Base-by-base conservation (phyloP, 2,113 vertebrate species). In the Paratilapia polleni region DNA sequence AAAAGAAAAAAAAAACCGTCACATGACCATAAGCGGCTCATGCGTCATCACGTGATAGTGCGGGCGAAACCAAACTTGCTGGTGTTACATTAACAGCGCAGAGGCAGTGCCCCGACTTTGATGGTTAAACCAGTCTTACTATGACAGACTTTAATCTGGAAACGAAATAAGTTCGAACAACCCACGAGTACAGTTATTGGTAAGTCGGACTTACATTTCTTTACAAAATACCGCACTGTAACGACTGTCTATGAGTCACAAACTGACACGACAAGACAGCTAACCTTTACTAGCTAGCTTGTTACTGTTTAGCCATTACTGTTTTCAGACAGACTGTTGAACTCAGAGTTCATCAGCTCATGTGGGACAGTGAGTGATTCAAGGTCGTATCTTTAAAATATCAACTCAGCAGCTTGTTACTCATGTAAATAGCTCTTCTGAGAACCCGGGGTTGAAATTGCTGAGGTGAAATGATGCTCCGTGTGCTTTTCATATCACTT, bases 1-100 rank as follows among this genome's bases (percentile, higher is more conserved):
- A 14, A 34, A 13, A 36, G 4, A 13, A 38, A 58, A 61, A 57
- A 9, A 4, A 17, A 49, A 6, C 15, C 47, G n/a, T 92, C 93
- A 94, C 85, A 89, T 93, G 94, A 93, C 68, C 19, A 8, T 36
- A 36, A 8, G 36, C 36, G 6, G 6, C 36, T 24, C 20, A 1
- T 57, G 43, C 80, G 77, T 86, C 31, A n/a, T 88, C 91, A 91
- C 56, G 89, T 94, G 90, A 93, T 83, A 82, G 12, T 43, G 3
- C 9, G 1, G 8, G 38, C 13, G 34, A 26, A 68, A 84, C 84
- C 81, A 28, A 89, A 84, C 81, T 79, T 78, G 77, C 70, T 84
- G 1, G 11, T 43, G 59, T 34, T 28, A n/a, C 66, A 38, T 80
- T 52, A 5, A 66, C 26, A 63, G 22, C 49, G 52, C 64, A 17